Evolutionary conservation across 2,888 invertebrate genomes (phyloP).

Genomic region (Aethes cnicana): DNA sequence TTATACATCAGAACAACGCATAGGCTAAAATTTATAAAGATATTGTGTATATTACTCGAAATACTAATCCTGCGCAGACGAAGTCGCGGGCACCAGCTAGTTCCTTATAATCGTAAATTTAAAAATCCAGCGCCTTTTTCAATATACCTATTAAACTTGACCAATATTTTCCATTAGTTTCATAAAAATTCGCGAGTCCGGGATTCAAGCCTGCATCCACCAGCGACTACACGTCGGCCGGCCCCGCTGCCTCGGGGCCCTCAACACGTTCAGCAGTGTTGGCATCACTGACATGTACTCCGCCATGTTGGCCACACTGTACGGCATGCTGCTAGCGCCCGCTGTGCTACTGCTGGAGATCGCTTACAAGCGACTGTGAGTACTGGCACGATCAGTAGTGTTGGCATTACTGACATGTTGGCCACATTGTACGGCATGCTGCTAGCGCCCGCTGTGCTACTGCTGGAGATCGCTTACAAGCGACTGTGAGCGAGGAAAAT

Average conservation of each 20-base stretch:
- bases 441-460: conserved; percentile 62
- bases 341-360: conserved; percentile 65
- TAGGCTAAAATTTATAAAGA: too few relatives aligned
- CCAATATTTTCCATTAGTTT: conserved; percentile 51
- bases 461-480: conserved; percentile 60
- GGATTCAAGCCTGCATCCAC: conserved; percentile 75
- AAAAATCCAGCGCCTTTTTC: too few relatives aligned
- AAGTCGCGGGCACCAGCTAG: too few relatives aligned
- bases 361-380: conserved; percentile 60
- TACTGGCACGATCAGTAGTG: conserved; percentile 81
- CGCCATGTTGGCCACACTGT: conserved; percentile 74
- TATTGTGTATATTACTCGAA: too few relatives aligned
- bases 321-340: conserved; percentile 67
- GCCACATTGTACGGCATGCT: conserved; percentile 74
- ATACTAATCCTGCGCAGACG: too few relatives aligned
- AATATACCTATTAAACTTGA: too few relatives aligned
- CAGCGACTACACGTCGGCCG: conserved; percentile 81
- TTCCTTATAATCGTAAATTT: too few relatives aligned
- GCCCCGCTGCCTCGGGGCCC: conserved; percentile 80
- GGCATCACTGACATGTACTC: conserved; percentile 82
- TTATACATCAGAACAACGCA: too few relatives aligned
- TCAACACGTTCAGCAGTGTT: conserved; percentile 84
- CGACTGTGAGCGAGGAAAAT: conserved; percentile 67
- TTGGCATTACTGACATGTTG: conserved; percentile 81
- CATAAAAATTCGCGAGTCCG: conserved; percentile 79